phyloP scores from a whole-genome alignment of 2,888 invertebrate genomes.

The Zeuzera pyrina region DNA sequence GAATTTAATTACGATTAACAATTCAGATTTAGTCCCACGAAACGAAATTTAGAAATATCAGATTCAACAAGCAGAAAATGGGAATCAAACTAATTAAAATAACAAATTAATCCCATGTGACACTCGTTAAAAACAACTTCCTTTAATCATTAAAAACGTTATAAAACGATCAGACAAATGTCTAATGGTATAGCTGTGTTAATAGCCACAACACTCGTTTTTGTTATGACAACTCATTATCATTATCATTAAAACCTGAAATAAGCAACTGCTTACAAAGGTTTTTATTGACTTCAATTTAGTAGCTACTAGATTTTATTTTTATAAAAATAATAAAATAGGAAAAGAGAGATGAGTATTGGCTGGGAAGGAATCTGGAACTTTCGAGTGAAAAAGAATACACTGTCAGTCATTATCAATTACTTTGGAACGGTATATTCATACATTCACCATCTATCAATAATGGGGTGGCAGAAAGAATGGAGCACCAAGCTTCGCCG shows the following conservation, averaged over 20 bases:
- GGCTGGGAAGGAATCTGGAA: too few relatives aligned
- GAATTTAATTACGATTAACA: neutral
- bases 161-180: slow-evolving; percentile 18
- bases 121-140: slow-evolving; percentile 38
- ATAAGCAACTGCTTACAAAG: too few relatives aligned
- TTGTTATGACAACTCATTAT: slow-evolving; percentile 38
- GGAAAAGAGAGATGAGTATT: too few relatives aligned
- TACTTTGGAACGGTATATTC: too few relatives aligned
- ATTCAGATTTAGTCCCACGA: neutral
- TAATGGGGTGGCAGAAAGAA: too few relatives aligned
- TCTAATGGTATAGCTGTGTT: slow-evolving; percentile 20
- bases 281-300: too few relatives aligned
- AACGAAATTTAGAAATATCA: neutral
- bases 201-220: slow-evolving; percentile 41
- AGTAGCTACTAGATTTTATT: too few relatives aligned
- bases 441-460: too few relatives aligned
- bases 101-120: slow-evolving; percentile 26
- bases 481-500: too few relatives aligned
- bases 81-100: neutral
- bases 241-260: slow-evolving; percentile 33
- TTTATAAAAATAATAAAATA: too few relatives aligned
- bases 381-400: too few relatives aligned
- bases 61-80: slow-evolving; percentile 4
- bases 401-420: too few relatives aligned
- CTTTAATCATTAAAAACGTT: slow-evolving; percentile 32